A percentile compares a stretch with the other conserved stretches of the same genome.
Evolutionary conservation across 2,888 invertebrate genomes (phyloP).

Genomic region (Brachypterus glaber): DNA sequence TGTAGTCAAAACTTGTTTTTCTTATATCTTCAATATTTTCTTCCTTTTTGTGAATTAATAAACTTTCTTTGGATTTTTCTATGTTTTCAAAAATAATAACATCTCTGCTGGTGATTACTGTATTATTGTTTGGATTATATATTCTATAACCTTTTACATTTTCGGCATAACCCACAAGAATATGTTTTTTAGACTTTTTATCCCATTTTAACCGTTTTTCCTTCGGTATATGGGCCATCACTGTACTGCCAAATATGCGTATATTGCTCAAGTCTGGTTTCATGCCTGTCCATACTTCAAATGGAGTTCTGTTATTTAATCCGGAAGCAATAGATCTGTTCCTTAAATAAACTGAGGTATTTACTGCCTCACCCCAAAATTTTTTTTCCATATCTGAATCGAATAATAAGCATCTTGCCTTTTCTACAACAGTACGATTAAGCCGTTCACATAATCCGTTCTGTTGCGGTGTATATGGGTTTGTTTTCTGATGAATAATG

Average conservation of each 20-base stretch:
- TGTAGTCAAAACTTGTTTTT: no score
- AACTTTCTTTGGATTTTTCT: no score
- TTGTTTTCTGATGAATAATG: conserved; percentile 27
- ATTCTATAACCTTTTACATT: conserved; percentile 22
- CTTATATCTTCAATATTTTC: no score
- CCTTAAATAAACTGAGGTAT: conserved; percentile 17
- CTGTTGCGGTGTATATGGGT: conserved; percentile 20
- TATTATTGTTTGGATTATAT: conserved; percentile 13
- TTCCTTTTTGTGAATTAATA: no score
- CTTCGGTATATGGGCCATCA: conserved; percentile 29
- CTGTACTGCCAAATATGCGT: conserved; percentile 31
- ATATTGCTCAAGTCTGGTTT: conserved; percentile 31
- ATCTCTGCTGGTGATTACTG: conserved; percentile 12
- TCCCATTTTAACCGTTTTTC: conserved; percentile 28
- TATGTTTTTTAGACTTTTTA: conserved; percentile 25
- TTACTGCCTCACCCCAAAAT: conserved; percentile 20
- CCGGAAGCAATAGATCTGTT: conserved; percentile 11
- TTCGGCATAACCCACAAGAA: conserved; percentile 26
- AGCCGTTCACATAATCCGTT: conserved; percentile 24
- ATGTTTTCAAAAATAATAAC: conserved; percentile 15
- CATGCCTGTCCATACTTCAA: conserved; percentile 16
- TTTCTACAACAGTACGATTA: conserved; percentile 24
- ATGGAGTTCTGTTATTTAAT: conserved; percentile 11
- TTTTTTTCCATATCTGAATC: conserved; percentile 13
- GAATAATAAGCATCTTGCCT: conserved; percentile 19